These are phyloP conservation scores for Drosophila cardini DNA, from an alignment of 1,140 invertebrate genomes.

Conservation along the genomic window DNA sequence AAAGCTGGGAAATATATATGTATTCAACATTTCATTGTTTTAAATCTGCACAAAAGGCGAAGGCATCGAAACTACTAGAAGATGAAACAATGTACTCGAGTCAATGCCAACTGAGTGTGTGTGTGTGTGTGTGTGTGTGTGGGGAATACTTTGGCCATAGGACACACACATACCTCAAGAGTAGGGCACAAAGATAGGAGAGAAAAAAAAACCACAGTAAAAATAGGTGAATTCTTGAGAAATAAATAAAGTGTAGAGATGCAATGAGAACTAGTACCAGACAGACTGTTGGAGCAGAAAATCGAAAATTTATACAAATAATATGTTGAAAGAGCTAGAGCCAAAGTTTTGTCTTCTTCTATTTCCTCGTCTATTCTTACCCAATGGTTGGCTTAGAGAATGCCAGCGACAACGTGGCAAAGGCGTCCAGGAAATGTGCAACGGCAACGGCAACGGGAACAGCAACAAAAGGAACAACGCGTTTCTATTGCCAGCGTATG, in stretches of 20 bases:
- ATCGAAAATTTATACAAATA: conserved; percentile 83
- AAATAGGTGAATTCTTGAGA: conserved; percentile 79
- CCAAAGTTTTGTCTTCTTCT: conserved; percentile 10
- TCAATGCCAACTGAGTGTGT: conserved; percentile 29
- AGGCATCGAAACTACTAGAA: conserved; percentile 14
- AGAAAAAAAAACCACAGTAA: conserved; percentile 22
- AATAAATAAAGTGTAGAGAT: conserved; percentile 76
- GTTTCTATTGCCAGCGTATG: conserved; percentile 54
- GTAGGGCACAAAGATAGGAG: not conserved
- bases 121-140: conserved; percentile 6
- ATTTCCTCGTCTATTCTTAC: not conserved
- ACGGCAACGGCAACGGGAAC: conserved; percentile 46
- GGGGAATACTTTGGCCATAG: conserved; percentile 42
- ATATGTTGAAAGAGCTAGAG: conserved; percentile 63
- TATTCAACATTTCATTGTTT: not conserved
- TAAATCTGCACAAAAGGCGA: conserved; percentile 19
- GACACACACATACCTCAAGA: conserved; percentile 13
- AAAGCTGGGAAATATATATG: conserved; percentile 1
- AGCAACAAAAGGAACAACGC: conserved; percentile 65
- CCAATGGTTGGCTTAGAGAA: conserved; percentile 27
- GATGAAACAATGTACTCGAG: conserved; percentile 38
- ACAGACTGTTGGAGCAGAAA: conserved; percentile 75
- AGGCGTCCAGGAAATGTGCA: conserved; percentile 70
- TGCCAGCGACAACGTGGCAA: conserved; percentile 43
- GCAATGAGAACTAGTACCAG: conserved; percentile 38